Evolutionary conservation across 2,113 vertebrate genomes (phyloP), one percentile per base, ranked within the genome.

Genomic region (Psittacula cyanocephala): DNA sequence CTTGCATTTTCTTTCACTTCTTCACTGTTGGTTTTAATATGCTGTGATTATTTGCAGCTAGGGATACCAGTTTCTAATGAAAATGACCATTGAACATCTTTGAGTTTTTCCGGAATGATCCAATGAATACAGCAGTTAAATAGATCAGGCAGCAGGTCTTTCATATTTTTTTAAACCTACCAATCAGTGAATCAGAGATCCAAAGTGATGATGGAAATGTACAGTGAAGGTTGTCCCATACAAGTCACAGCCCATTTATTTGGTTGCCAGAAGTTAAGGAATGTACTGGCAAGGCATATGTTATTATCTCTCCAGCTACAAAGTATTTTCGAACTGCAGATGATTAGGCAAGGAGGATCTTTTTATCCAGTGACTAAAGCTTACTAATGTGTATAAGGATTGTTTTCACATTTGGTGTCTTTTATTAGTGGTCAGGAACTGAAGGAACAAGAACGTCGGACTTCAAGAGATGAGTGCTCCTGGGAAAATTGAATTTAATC

Each of bases 251-350:
- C 59, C 52, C 71, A 83, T 86, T 88, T 55, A 59, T 72, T 88
- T 63, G 41, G 12, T 31, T 94, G 20, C 88, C 94, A 92, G 25
- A 81, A 91, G 60, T 46, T 59, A 33, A 95, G 88, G 88, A 93
- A 93, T 89, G 88, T 86, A 35, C 82, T 96, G 94, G 92, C 83
- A 86, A 75, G 46, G 64, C 25, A 3, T 17, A 33, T 59, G 76
- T 81, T 90, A 24, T 75, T 86, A 91, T 88, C 72, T 88, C 50
- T 78, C 29, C 83, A 84, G 55, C 91, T 91, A 49, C 72, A 60
- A 91, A 91, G 50, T 16, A 28, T 72, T 86, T 93, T 92, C 86
- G 88, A 94, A 1, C 71, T 67, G 67, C 90, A 94, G 88, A 88
- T 90, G 59, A 84, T 72, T 71, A 81, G 87, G 64, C 76, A 91